Percentiles rank a stretch among this genome's conserved stretches.
phyloP scores from a whole-genome alignment of 2,797 vertebrate genomes.

The Ptychadena robeensis region DNA sequence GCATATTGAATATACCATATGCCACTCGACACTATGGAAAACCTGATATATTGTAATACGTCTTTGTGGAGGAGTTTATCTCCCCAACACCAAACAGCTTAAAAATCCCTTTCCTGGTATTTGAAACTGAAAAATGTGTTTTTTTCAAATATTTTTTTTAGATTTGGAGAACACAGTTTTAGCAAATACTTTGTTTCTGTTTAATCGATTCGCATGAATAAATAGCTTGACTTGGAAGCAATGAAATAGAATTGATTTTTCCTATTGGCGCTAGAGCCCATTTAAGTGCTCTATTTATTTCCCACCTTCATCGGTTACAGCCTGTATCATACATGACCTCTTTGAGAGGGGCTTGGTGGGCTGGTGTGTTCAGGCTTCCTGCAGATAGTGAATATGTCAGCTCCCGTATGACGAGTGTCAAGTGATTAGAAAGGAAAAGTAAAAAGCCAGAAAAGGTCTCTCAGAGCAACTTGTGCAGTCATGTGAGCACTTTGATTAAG shows the following conservation, averaged over 20 bases:
- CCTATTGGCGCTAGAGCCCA: slow-evolving; percentile 2
- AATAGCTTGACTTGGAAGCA: slow-evolving; percentile 11
- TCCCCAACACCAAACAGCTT: background rate
- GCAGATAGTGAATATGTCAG: background rate
- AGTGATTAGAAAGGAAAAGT: slow-evolving; percentile 1
- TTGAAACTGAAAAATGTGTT: background rate
- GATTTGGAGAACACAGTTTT: background rate
- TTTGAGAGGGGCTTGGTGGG: slow-evolving; percentile 1
- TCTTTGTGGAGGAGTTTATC: too few species aligned
- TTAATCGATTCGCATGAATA: background rate
- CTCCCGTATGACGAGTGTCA: background rate
- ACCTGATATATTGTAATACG: background rate
- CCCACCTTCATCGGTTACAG: slow-evolving; percentile 8
- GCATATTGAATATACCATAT: too few species aligned
- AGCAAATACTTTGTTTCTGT: background rate
- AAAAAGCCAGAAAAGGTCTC: slow-evolving; percentile 31
- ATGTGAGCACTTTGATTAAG: slow-evolving; percentile 48
- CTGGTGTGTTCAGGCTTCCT: background rate
- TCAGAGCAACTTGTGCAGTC: slow-evolving; percentile 25
- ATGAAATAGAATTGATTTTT: slow-evolving; percentile 37
- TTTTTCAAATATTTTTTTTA: background rate
- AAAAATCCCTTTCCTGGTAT: background rate
- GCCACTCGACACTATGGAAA: too few species aligned
- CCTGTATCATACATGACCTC: slow-evolving; percentile 13
- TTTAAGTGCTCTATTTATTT: slow-evolving; percentile 26